Evolutionary conservation across 2,888 invertebrate species (phyloP).

Genomic region (Mesorhabditis belari): DNA sequence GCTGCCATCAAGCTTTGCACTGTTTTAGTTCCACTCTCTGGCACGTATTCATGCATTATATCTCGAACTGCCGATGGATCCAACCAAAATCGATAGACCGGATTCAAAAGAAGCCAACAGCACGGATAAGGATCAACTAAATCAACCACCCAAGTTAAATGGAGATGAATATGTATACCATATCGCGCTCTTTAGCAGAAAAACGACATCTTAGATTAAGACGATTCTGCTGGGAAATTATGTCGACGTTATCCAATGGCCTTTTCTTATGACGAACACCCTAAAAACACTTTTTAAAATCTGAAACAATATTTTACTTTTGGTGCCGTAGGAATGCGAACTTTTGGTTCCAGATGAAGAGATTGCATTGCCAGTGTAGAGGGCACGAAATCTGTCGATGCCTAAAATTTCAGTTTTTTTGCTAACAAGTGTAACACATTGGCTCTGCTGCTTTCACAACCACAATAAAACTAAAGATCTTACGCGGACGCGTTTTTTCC

Average conservation of each 20-base stretch:
- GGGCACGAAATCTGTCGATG: not conserved
- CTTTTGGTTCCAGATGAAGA: not conserved
- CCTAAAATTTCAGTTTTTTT: not conserved
- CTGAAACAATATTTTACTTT: not conserved
- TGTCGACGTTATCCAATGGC: slow-evolving; percentile 34
- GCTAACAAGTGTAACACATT: too few relatives aligned
- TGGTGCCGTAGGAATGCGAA: not conserved
- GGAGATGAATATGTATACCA: too few relatives aligned
- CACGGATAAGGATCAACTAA: slow-evolving; percentile 43
- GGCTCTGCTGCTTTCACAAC: too few relatives aligned
- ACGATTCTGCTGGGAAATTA: slow-evolving; percentile 25
- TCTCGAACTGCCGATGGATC: slow-evolving; percentile 47
- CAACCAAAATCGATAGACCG: slow-evolving; percentile 49
- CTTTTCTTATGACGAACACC: slow-evolving; percentile 20
- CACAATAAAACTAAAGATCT: not conserved
- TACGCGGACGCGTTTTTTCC: slow-evolving; percentile 10
- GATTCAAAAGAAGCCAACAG: slow-evolving; percentile 50
- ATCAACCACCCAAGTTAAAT: too few relatives aligned
- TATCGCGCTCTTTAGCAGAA: slow-evolving; percentile 36
- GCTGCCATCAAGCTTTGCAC: slow-evolving; percentile 46
- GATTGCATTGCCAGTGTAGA: too few relatives aligned
- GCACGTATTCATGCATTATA: slow-evolving; percentile 50
- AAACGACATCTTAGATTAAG: slow-evolving; percentile 35
- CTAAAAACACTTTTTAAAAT: not conserved
- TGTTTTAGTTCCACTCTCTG: slow-evolving; percentile 34